Evolutionary conservation across 2,797 vertebrate species (phyloP), one percentile per base, ranked within the genome.

Genomic region (Sandelia bainsii): DNA sequence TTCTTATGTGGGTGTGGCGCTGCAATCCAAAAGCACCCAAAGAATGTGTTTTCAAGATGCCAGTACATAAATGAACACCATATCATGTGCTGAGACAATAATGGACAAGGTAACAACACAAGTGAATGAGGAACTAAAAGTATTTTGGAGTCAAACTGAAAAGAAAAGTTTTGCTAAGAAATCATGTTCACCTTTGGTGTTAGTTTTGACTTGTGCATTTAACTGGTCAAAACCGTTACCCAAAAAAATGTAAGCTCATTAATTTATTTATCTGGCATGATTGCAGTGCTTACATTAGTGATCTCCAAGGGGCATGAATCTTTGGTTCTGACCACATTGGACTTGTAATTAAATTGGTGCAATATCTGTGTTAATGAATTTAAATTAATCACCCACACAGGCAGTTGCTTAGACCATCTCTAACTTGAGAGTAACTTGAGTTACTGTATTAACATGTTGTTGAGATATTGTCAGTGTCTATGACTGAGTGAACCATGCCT

Each of bases 1-100:
- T 78, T 45, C 32, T 73, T 19, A 51, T 45, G 58, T 72, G 63
- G 62, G 76, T 69, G 66, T 39, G 27, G 75, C 37, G 17, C 1
- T 34, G 37, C 58, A 54, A 32, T 50, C 20, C 23, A 80, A 75
- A 42, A 67, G 40, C 54, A 54, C 17, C 22, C 40, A 75, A 49
- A 64, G 20, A 54, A 40, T 54, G 62, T 69, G 61, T 75, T 79
- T 77, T 69, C 40, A 70, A 71, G 65, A 40, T 2, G 8, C 12
- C 16, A 23, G 48, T 17, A 6, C 37, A 46, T 52, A 61, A 17
- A 72, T 71, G 25, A 23, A 56, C 19, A 60, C 32, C 45, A 22
- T 39, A 19, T 69, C 3, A 75, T 75, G 59, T 61, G 62, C 40
- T 20, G n/a, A 58, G 16, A 50, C 49, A 66, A 9, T 37, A 46